phyloP scores from a whole-genome alignment of 2,888 invertebrate species.

The Rhaphigaster nebulosa region DNA sequence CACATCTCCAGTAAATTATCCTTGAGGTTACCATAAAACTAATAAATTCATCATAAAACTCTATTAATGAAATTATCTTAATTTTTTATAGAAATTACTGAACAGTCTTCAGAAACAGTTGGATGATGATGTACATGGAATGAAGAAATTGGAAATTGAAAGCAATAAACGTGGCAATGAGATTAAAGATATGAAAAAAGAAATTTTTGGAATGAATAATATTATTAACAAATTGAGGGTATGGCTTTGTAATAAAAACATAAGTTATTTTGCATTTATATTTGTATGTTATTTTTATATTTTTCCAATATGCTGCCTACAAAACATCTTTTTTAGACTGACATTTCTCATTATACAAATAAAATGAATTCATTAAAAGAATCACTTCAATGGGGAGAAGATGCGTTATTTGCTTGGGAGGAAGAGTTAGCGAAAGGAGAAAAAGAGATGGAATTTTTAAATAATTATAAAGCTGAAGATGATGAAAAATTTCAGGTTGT shows the following conservation, averaged over 20 bases:
- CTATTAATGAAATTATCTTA: not conserved
- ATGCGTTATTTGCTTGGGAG: slow-evolving; percentile 79
- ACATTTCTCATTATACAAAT: slow-evolving; percentile 69
- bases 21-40: not conserved
- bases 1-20: not conserved
- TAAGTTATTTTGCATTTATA: not conserved
- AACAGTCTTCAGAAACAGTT: slow-evolving; percentile 79
- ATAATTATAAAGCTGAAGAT: slow-evolving; percentile 81
- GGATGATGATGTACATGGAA: slow-evolving; percentile 76
- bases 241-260: not conserved
- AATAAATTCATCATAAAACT: not conserved
- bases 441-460: slow-evolving; percentile 79
- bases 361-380: slow-evolving; percentile 77
- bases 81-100: slow-evolving; percentile 73
- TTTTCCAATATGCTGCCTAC: too few species aligned
- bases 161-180: slow-evolving; percentile 72
- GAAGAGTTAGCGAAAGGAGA: slow-evolving; percentile 76
- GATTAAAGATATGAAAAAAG: slow-evolving; percentile 70
- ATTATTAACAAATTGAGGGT: slow-evolving; percentile 33
- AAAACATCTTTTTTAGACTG: slow-evolving; percentile 61
- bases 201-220: not conserved
- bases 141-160: slow-evolving; percentile 66
- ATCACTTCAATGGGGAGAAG: slow-evolving; percentile 78
- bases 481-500: slow-evolving; percentile 76
- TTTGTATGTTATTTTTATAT: not conserved